Base-by-base conservation (phyloP, 2,888 invertebrate species). In the Lasiommata megera region DNA sequence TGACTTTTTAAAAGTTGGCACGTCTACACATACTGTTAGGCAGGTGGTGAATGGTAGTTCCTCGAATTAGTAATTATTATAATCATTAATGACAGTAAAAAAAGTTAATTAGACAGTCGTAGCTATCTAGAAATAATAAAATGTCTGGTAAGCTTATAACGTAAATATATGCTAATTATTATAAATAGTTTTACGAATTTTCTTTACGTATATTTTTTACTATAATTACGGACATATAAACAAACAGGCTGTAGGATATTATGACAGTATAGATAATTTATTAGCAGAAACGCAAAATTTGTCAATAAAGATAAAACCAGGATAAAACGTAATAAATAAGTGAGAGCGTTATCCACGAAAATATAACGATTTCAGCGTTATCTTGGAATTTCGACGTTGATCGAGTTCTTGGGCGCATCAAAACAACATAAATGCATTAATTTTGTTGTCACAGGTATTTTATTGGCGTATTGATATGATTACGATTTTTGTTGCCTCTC, bases 31-130 rank as follows among this genome's bases (percentile, higher is more conserved):
- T 50, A 44, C 43, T 44, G 16, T 7, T 16, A 9, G 6, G 31
- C 46, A 46, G 46, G 46, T 46, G 46, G 46, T 31, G 14, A 44
- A n/a, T n/a, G n/a, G n/a, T n/a, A n/a, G n/a, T n/a, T n/a, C 29
- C 3, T 44, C 12, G 44, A 44, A 29, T 44, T 14, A 28, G 28
- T 46, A 31, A 44, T 46, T 12, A 28, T 43, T 16, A 46, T 46
- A 46, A 46, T n/a, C n/a, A n/a, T 46, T 46, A 46, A 17, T 11
- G 16, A 11, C 29, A 46, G 6, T 46, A 46, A 46, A 46, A 46
- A 46, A 29, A n/a, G 12, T 46, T 34, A 34, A 46, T 46, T 31
- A 31, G 46, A 31, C 29, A 16, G 46, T 31, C 31, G 14, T 16
- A 31, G 29, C 16, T 44, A 9, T 29, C 29, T 44, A n/a, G 28